Evolutionary conservation across 2,888 invertebrate species (phyloP).

Genomic region (Hemicrepidius hirtus): DNA sequence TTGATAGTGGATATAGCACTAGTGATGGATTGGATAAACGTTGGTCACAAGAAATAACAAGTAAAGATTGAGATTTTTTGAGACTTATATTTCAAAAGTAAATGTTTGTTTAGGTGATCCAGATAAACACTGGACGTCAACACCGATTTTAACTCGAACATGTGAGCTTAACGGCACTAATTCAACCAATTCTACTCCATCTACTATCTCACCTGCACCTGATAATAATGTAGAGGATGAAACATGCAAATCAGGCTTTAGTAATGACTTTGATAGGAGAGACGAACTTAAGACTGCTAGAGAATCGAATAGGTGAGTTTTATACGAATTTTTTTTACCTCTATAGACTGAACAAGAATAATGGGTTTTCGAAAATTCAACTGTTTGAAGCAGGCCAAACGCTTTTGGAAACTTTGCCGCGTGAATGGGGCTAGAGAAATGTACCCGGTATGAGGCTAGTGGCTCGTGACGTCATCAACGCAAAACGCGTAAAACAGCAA

Average conservation of each 20-base stretch:
- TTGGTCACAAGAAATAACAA: conserved; percentile 86
- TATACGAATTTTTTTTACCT: conserved; percentile 1
- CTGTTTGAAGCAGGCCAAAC: no score
- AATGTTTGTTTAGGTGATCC: conserved; percentile 62
- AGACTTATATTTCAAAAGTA: no score
- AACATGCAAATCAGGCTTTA: conserved; percentile 57
- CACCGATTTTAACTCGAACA: conserved; percentile 64
- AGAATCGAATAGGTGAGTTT: conserved; percentile 53
- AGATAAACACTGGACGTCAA: conserved; percentile 68
- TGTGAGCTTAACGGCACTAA: conserved; percentile 65
- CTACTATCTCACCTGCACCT: conserved; percentile 76
- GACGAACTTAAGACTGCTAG: conserved; percentile 61
- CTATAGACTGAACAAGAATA: no score
- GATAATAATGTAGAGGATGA: conserved; percentile 67
- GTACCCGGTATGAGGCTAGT: no score
- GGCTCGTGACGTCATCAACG: no score
- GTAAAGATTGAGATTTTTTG: conserved; percentile 68
- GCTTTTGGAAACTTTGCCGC: no score
- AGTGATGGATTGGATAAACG: conserved; percentile 88
- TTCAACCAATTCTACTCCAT: conserved; percentile 74
- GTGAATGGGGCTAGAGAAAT: no score
- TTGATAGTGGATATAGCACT: conserved; percentile 93
- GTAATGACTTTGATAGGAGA: conserved; percentile 63
- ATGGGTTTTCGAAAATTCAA: no score
- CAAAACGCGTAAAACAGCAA: no score